Conservation (phyloP, 2,113 vertebrate genomes). For the Oryzias melastigma region DNA sequence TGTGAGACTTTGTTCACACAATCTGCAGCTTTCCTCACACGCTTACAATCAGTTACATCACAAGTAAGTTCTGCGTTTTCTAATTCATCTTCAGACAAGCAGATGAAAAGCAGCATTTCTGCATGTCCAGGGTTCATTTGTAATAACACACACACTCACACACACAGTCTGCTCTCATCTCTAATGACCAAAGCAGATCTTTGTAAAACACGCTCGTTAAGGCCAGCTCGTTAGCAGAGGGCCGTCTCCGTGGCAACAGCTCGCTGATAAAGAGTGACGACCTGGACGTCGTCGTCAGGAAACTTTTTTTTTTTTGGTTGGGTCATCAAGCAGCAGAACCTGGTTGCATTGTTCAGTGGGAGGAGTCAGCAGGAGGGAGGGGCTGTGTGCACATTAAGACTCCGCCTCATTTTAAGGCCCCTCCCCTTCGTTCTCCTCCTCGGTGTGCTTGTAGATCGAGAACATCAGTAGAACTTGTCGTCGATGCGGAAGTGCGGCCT, state of each 20-base stretch:
- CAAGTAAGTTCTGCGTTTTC: conserved; percentile 46
- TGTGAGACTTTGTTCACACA: conserved; percentile 41
- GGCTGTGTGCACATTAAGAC: too few species aligned
- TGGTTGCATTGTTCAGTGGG: conserved; percentile 5
- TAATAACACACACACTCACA: conserved; percentile 1
- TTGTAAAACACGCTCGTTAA: conserved; percentile 57
- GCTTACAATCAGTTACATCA: conserved; percentile 75
- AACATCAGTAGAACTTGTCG: conserved; percentile 80
- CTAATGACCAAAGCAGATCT: conserved; percentile 34
- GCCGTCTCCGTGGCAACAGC: conserved; percentile 54
- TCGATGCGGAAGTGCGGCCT: conserved; percentile 83
- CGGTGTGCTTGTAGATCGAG: not conserved
- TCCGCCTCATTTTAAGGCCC: not conserved
- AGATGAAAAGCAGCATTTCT: conserved; percentile 40
- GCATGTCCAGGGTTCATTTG: conserved; percentile 28
- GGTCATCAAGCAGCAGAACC: conserved; percentile 42
- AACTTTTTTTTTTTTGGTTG: conserved; percentile 47
- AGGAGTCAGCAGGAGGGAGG: not conserved
- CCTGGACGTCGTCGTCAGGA: conserved; percentile 13
- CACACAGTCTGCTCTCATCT: conserved; percentile 4
- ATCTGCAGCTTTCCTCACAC: conserved; percentile 39
- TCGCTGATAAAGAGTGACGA: conserved; percentile 26
- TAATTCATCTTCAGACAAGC: conserved; percentile 17
- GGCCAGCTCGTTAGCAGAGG: conserved; percentile 54
- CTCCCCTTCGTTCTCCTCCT: not conserved